Conservation (phyloP, 2,797 vertebrate genomes). For the Rhadinocentrus ornatus region DNA sequence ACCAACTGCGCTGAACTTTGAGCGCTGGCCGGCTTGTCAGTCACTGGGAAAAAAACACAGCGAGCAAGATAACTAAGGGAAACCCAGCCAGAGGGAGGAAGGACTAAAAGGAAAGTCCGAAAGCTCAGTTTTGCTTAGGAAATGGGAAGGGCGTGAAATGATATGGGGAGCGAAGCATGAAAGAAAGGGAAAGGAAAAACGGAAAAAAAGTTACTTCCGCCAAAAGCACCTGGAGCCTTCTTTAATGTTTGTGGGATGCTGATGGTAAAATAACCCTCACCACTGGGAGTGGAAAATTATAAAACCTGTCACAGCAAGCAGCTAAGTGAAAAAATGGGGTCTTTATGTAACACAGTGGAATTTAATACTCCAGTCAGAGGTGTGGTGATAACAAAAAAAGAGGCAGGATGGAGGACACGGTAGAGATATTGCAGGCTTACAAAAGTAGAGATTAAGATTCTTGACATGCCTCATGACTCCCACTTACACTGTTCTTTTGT, state of each 20-base stretch:
- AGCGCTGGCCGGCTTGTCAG: slow-evolving; percentile 17
- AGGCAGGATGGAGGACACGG: slow-evolving; percentile 28
- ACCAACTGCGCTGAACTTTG: slow-evolving; percentile 26
- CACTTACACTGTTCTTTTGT: background rate
- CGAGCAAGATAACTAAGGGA: slow-evolving; percentile 35
- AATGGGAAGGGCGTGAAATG: slow-evolving; percentile 37
- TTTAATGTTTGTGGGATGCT: slow-evolving; percentile 39
- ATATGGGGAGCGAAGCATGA: slow-evolving; percentile 35
- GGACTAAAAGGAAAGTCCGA: slow-evolving; percentile 13
- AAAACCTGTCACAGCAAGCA: slow-evolving; percentile 74
- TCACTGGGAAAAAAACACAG: slow-evolving; percentile 15
- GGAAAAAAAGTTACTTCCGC: slow-evolving; percentile 23
- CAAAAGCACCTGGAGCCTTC: slow-evolving; percentile 48
- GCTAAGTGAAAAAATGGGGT: slow-evolving; percentile 22
- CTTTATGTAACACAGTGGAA: slow-evolving; percentile 71
- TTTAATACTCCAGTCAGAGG: slow-evolving; percentile 60
- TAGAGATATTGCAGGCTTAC: slow-evolving; percentile 13
- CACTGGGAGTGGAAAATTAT: slow-evolving; percentile 61
- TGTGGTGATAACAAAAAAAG: slow-evolving; percentile 24
- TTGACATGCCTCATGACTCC: background rate
- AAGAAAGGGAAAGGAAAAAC: background rate
- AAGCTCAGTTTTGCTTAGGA: slow-evolving; percentile 19
- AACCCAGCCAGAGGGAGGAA: slow-evolving; percentile 20
- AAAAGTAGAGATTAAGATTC: slow-evolving; percentile 1
- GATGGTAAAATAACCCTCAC: slow-evolving; percentile 57